A percentile compares a stretch with the other conserved stretches of the same genome.
Conservation (phyloP, 2,797 vertebrate genomes). For the Erethizon dorsatum region DNA sequence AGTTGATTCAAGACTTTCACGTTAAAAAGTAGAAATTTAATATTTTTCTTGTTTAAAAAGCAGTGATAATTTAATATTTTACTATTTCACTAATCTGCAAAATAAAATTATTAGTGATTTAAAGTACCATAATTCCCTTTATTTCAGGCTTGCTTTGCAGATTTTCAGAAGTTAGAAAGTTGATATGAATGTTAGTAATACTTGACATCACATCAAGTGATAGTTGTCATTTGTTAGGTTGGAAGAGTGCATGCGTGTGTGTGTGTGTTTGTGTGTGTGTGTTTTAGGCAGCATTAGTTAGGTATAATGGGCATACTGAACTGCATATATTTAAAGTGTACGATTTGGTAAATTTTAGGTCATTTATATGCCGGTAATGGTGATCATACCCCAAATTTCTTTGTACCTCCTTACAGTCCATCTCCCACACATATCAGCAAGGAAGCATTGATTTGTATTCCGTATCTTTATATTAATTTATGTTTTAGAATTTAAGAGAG, state of each 20-base stretch:
- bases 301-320: not conserved
- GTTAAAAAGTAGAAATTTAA: slow-evolving; percentile 42
- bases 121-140: slow-evolving; percentile 33
- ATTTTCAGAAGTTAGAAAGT: slow-evolving; percentile 59
- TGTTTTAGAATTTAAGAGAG: slow-evolving; percentile 31
- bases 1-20: not conserved
- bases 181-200: not conserved
- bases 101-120: slow-evolving; percentile 34
- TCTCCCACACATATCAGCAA: not conserved
- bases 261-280: not conserved
- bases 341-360: not conserved
- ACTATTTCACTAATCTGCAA: slow-evolving; percentile 18
- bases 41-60: slow-evolving; percentile 30
- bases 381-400: not conserved
- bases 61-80: slow-evolving; percentile 44
- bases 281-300: slow-evolving; percentile 11
- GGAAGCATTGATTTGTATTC: slow-evolving; percentile 2
- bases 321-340: not conserved
- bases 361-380: not conserved
- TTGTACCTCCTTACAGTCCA: not conserved
- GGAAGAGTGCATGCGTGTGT: too few species aligned
- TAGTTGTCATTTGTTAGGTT: slow-evolving; percentile 24
- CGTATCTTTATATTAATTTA: not conserved
- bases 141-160: not conserved
- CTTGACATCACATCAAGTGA: slow-evolving; percentile 32